Conservation (phyloP, 37 sponge, comb jelly and placozoan species). For the Agelas oroides region DNA sequence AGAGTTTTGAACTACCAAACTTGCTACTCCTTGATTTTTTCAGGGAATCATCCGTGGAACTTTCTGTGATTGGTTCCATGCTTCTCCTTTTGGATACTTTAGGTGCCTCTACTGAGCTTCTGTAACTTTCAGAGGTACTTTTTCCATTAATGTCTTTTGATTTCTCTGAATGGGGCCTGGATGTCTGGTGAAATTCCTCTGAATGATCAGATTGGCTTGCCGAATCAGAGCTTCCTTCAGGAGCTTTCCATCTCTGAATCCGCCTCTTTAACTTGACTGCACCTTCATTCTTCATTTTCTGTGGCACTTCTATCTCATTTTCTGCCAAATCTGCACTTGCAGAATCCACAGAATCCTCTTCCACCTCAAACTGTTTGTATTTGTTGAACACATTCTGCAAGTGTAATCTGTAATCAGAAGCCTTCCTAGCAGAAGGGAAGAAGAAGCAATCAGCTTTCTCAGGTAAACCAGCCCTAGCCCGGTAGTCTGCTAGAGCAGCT, state of each 20-base stretch:
- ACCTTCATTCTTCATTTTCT: too few relatives aligned
- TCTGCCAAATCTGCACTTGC: neutral
- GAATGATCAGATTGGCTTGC: too few relatives aligned
- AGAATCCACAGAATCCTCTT: neutral
- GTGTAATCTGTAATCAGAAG: constrained; percentile 28
- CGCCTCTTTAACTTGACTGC: too few relatives aligned
- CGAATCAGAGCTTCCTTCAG: too few relatives aligned
- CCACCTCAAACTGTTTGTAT: constrained; percentile 48
- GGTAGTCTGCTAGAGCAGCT: constrained; percentile 76
- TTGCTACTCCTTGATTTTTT: neutral
- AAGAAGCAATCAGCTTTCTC: constrained; percentile 46
- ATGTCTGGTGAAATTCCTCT: too few relatives aligned
- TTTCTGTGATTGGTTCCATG: neutral
- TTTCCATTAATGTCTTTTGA: too few relatives aligned
- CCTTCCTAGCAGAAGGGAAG: constrained; percentile 49
- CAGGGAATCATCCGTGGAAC: neutral
- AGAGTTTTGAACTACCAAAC: neutral
- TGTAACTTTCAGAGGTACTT: too few relatives aligned
- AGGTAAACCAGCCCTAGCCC: constrained; percentile 55
- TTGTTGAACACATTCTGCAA: constrained; percentile 48
- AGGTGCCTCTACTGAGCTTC: too few relatives aligned
- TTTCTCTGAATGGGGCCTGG: too few relatives aligned
- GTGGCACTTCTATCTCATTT: neutral
- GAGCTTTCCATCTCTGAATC: too few relatives aligned
- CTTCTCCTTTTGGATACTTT: neutral